Base-by-base conservation (phyloP, 1,140 invertebrate genomes). In the Ladona fulva region DNA sequence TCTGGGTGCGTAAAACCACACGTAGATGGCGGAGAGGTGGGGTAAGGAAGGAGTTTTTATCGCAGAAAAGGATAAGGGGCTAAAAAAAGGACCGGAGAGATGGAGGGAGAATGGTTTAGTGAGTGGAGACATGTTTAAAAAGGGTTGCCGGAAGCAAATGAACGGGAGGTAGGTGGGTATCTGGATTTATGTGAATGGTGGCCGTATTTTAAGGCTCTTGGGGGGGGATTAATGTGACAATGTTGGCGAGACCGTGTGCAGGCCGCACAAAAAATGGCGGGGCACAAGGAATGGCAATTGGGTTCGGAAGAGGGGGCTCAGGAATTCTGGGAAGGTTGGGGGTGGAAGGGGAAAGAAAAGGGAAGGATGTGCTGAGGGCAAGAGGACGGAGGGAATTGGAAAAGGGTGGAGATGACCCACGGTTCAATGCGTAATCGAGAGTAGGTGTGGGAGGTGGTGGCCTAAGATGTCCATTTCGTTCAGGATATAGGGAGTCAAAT, bases 111-210 rank as follows among this genome's bases (percentile, higher is more conserved):
- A 37, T 37, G 29, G 29, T n/a, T n/a, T n/a, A 52, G 44, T 19
- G 52, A 22, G 52, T 66, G 52, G n/a, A 66, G 52, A 66, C 52
- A 22, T 66, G 52, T 66, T 66, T 66, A 66, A 66, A 66, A 66
- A 66, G 52, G 52, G 52, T 66, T 66, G 52, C 3, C 3, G 52
- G 3, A 66, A 66, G 12, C 12, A 12, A 66, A 66, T 12, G 44
- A 52, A 52, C 44, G 44, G 44, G 44, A 10, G 52, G 52, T 3
- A 66, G 52, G 52, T 16, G n/a, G 52, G 52, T 22, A 66, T 16
- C 14, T 66, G 52, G 52, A 66, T 66, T 66, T 66, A 66, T 66
- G 52, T 5, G 10, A 52, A 10, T 19, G 44, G 44, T 10, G 52
- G 52, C 52, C 3, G 52, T 66, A 66, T 66, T 66, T 66, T 66